These are phyloP conservation scores for Saccostrea cuccullata DNA, from an alignment of 1,140 invertebrate species.

Conservation along the genomic window DNA sequence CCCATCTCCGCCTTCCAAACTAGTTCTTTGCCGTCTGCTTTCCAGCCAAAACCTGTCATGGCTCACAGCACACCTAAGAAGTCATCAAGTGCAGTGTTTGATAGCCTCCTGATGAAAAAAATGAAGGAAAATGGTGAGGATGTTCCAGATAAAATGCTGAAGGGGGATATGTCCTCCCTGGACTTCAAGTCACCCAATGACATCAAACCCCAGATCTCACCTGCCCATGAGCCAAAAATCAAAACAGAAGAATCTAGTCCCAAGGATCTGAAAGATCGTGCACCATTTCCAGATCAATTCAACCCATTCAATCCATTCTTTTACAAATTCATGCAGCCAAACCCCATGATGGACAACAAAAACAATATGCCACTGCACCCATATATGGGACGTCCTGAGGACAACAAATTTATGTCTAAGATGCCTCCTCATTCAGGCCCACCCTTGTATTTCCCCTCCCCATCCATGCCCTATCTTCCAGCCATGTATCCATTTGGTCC, in stretches of 20 bases:
- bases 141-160: conserved; percentile 39
- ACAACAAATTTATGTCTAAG: conserved; percentile 63
- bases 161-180: conserved; percentile 10
- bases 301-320: conserved; percentile 61
- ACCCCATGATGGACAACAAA: conserved; percentile 61
- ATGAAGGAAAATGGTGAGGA: conserved; percentile 68
- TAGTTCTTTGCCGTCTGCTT: conserved; percentile 51
- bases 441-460: conserved; percentile 67
- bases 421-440: conserved; percentile 56
- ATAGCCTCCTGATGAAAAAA: conserved; percentile 70
- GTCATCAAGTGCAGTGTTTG: conserved; percentile 61
- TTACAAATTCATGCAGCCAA: conserved; percentile 57
- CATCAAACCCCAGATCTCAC: conserved; percentile 36
- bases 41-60: conserved; percentile 52
- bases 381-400: conserved; percentile 57
- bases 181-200: conserved; percentile 36
- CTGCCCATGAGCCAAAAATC: conserved; percentile 52
- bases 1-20: conserved; percentile 53
- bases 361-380: conserved; percentile 56
- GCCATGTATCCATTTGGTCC: conserved; percentile 69
- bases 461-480: conserved; percentile 68
- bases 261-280: conserved; percentile 45
- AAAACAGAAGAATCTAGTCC: conserved; percentile 44
- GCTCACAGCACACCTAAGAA: conserved; percentile 62
- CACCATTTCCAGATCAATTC: conserved; percentile 56